Evolutionary conservation across 2,888 invertebrate genomes (phyloP).

Genomic region (Apamea anceps): DNA sequence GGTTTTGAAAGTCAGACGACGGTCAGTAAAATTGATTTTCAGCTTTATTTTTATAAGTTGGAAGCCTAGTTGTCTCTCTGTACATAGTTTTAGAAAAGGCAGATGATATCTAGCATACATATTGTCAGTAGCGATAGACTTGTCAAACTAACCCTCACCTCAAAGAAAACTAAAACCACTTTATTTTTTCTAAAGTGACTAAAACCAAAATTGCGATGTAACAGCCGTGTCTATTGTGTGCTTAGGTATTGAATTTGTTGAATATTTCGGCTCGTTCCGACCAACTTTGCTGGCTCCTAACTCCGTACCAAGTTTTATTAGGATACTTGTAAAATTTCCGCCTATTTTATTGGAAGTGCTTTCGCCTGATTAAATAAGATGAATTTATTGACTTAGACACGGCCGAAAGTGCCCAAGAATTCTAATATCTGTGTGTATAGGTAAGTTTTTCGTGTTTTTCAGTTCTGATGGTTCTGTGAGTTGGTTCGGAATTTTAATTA

Average conservation of each 20-base stretch:
- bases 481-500: conserved; percentile 60
- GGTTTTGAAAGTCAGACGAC: conserved; percentile 31
- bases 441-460: conserved; percentile 64
- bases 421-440: conserved; percentile 67
- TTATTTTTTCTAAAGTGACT: conserved; percentile 36
- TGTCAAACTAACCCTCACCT: conserved; percentile 17
- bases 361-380: conserved; percentile 89
- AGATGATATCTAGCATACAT: neutral
- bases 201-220: conserved; percentile 36
- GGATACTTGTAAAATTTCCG: conserved; percentile 90
- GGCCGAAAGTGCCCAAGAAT: conserved; percentile 74
- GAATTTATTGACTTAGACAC: conserved; percentile 86
- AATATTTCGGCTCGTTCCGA: conserved; percentile 79
- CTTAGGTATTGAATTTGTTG: conserved; percentile 83
- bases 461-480: conserved; percentile 48
- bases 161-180: conserved; percentile 11
- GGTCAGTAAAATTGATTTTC: conserved; percentile 25
- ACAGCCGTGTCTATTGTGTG: conserved; percentile 55
- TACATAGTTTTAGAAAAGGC: neutral
- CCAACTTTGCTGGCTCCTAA: conserved; percentile 80
- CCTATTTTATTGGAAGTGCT: conserved; percentile 85
- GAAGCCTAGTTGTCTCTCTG: neutral
- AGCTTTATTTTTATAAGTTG: neutral
- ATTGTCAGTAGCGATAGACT: neutral
- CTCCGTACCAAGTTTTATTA: conserved; percentile 87